phyloP scores from a whole-genome alignment of 2,888 invertebrate genomes.

The Troides oblongomaculatus region DNA sequence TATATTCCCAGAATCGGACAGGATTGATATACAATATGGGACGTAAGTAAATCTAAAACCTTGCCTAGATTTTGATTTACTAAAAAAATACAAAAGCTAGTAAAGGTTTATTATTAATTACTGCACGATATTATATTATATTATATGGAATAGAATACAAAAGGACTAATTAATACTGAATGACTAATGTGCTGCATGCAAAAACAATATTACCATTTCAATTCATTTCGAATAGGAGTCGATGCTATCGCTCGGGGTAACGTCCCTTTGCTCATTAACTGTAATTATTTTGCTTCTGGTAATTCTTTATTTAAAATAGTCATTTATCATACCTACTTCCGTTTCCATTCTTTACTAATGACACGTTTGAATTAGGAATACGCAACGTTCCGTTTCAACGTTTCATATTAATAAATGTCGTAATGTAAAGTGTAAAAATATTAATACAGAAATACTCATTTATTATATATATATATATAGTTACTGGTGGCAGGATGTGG shows the following conservation, averaged over 20 bases:
- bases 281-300: conserved; percentile 49
- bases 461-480: no score
- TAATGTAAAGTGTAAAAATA: no score
- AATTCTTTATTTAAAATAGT: conserved; percentile 36
- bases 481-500: no score
- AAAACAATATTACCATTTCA: conserved; percentile 58
- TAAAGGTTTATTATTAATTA: conserved; percentile 14
- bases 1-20: neutral
- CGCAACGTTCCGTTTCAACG: neutral
- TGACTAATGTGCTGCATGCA: conserved; percentile 51
- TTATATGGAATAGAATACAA: conserved; percentile 22
- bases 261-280: conserved; percentile 58
- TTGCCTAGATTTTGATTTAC: neutral
- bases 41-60: neutral
- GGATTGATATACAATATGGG: neutral
- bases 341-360: conserved; percentile 15
- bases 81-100: neutral
- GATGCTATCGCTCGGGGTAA: conserved; percentile 55
- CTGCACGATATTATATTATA: conserved; percentile 12
- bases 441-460: no score
- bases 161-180: conserved; percentile 37
- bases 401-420: no score
- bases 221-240: conserved; percentile 54
- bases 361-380: conserved; percentile 15
- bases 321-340: conserved; percentile 24